Percentiles rank a stretch among this genome's conserved stretches.
Evolutionary conservation across 2,113 vertebrate species (phyloP).

Genomic region (Apaloderma vittatum): DNA sequence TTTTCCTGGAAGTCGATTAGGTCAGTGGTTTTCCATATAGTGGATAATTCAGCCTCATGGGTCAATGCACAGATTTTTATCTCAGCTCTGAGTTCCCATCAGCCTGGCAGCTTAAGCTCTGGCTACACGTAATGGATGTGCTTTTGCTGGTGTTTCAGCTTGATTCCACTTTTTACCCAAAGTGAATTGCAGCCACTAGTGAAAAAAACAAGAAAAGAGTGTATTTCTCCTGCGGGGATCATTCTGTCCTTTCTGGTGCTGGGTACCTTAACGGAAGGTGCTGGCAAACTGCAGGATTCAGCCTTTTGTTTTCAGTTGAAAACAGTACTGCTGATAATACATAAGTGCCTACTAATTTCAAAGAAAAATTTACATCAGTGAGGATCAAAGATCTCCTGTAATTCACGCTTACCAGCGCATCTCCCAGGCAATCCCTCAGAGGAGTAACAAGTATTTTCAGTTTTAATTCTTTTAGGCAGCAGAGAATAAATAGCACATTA

Average conservation of each 20-base stretch:
- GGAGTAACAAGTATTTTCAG: too few relatives aligned
- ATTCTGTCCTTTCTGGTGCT: neutral
- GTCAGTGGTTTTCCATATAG: neutral
- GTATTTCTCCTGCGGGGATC: neutral
- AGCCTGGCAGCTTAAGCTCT: conserved; percentile 2
- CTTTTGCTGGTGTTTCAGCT: neutral
- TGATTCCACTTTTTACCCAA: neutral
- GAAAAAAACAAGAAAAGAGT: fast-evolving
- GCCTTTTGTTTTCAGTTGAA: neutral
- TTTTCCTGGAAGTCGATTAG: neutral
- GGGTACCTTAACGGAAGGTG: neutral
- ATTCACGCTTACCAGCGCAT: fast-evolving
- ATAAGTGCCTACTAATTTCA: neutral
- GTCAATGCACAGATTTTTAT: neutral
- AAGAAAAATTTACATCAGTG: fast-evolving
- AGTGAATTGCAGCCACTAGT: neutral
- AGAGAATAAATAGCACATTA: neutral
- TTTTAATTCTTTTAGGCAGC: neutral
- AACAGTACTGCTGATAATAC: neutral
- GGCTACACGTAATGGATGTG: neutral
- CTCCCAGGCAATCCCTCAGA: neutral
- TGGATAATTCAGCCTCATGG: conserved; percentile 8
- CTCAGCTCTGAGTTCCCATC: neutral
- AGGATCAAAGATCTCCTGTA: neutral
- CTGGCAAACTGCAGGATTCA: neutral